These are phyloP conservation scores for Zaprionus vittiger DNA, from an alignment of 1,140 invertebrate genomes.

Conservation along the genomic window DNA sequence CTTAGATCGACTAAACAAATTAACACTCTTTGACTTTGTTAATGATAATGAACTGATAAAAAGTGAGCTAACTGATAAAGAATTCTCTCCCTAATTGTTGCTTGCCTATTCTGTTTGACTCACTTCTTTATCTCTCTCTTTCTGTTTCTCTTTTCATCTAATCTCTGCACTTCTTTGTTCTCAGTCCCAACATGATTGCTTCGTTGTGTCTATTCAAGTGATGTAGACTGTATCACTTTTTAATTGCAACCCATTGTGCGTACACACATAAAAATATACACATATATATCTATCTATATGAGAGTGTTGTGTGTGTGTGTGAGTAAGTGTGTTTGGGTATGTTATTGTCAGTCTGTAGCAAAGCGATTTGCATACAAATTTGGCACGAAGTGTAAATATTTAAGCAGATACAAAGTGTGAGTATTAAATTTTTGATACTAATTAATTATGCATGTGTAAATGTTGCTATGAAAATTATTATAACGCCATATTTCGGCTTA, in stretches of 20 bases:
- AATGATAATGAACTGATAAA: too few species aligned
- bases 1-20: background rate
- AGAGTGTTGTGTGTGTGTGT: conserved; percentile 23
- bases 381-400: conserved; percentile 84
- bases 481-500: conserved; percentile 72
- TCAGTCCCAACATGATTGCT: too few species aligned
- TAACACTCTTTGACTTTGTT: background rate
- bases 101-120: background rate
- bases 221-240: conserved; percentile 59
- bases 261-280: conserved; percentile 9
- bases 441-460: conserved; percentile 84
- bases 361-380: conserved; percentile 84
- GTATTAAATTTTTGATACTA: conserved; percentile 84
- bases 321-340: conserved; percentile 41
- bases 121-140: background rate
- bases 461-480: conserved; percentile 82
- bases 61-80: background rate
- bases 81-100: background rate
- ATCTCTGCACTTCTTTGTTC: background rate
- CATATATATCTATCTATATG: conserved; percentile 22
- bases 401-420: conserved; percentile 83
- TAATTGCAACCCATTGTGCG: conserved; percentile 74
- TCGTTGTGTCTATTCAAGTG: conserved; percentile 14
- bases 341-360: conserved; percentile 82
- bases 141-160: background rate